Base-by-base conservation (phyloP, 1,140 invertebrate species). In the Drosophila setifemur region DNA sequence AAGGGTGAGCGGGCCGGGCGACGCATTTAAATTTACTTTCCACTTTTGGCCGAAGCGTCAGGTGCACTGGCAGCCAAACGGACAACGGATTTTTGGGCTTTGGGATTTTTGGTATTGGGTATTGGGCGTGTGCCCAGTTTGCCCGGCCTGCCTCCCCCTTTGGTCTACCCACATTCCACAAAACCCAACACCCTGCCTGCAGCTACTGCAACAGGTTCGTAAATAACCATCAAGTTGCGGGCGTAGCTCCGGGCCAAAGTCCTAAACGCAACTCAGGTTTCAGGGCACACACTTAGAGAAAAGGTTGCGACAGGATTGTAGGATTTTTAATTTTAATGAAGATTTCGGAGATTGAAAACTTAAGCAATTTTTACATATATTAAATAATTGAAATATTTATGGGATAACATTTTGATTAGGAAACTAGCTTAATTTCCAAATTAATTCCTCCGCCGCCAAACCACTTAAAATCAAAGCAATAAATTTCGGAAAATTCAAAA, bases 21-120 rank as follows among this genome's bases (percentile, higher is more conserved):
- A 61, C 57, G 64, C 75, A 83, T 83, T 75, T 78, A 85, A 85
- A 85, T 49, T 74, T 75, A 74, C 81, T 79, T 85, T 85, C 66
- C 79, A 86, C 81, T 85, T 85, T 85, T 72, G 79, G 68, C 33
- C 60, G 42, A 7, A 53, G 50, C 35, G 64, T 74, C 64, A 74
- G 78, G 57, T 86, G 79, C 45, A 44, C 14, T 14, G 43, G 14
- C 66, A 47, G 60, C 73, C 71, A 77, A 83, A 55, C 57, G 78
- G 54, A 71, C 69, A 28, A 52, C n/a, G 31, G 37, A 33, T 42
- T 61, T 57, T 53, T 33, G 14, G 23, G 39, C 33, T 39, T 2
- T 29, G 25, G 31, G 35, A 14, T 16, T 31, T 19, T 53, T 29
- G 11, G 50, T 21, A 28, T 19, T 52, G 49, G 49, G 37, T 50